Percentiles rank a stretch among this genome's conserved stretches.
phyloP scores from a whole-genome alignment of 2,888 invertebrate species.

The Hirtodrosophila trivittata region DNA sequence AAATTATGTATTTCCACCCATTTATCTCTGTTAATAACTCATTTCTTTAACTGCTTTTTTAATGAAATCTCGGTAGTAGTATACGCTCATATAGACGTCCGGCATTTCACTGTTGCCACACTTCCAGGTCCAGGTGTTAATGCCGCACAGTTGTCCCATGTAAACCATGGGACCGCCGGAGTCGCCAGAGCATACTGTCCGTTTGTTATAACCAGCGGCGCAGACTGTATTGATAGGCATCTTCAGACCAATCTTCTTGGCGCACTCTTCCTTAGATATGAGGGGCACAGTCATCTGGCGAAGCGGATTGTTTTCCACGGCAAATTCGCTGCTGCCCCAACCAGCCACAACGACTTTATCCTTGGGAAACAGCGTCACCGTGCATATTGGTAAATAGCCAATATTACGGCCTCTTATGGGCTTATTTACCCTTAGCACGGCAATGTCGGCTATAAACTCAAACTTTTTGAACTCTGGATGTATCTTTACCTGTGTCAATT shows the following conservation, averaged over 20 bases:
- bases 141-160: conserved; percentile 40
- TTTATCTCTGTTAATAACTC: no score
- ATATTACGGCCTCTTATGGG: conserved; percentile 8
- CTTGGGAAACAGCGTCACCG: background rate
- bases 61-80: conserved; percentile 29
- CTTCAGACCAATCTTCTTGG: conserved; percentile 1
- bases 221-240: conserved; percentile 46
- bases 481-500: background rate
- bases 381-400: conserved; percentile 30
- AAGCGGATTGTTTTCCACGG: background rate
- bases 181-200: conserved; percentile 50
- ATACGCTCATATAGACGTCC: conserved; percentile 42
- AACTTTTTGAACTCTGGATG: conserved; percentile 28
- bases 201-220: conserved; percentile 23
- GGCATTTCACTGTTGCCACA: conserved; percentile 38
- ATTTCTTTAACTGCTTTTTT: conserved; percentile 12
- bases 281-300: conserved; percentile 24
- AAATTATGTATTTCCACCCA: no score
- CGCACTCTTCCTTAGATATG: conserved; percentile 13
- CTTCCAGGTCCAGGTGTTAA: conserved; percentile 35
- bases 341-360: conserved; percentile 37
- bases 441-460: conserved; percentile 48
- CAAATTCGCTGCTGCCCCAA: conserved; percentile 22
- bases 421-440: conserved; percentile 12
- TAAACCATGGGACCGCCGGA: conserved; percentile 50